Evolutionary conservation across 1,140 invertebrate species (phyloP).

Genomic region (Cyphomyrmex costatus): DNA sequence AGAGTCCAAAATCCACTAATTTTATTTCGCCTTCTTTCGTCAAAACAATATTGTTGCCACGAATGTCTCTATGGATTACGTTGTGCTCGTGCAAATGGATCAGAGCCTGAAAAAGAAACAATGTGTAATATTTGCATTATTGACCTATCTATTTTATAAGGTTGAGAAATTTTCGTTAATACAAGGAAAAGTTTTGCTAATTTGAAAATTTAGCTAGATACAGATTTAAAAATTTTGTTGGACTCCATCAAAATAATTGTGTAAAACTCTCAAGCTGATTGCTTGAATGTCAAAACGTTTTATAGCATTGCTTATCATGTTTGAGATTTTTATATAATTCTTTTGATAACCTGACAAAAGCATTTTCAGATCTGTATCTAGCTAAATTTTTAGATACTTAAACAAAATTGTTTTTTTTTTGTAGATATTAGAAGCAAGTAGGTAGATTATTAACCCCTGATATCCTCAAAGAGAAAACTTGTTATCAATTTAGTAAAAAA

Average conservation of each 20-base stretch:
- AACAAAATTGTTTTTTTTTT: no score
- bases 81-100: constrained; percentile 94
- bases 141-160: background rate
- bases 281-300: no score
- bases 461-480: background rate
- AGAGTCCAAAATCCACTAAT: constrained; percentile 94
- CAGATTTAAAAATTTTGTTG: no score
- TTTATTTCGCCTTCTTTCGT: constrained; percentile 94
- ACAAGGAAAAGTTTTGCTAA: no score
- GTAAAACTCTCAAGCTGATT: no score
- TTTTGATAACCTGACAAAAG: no score
- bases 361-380: no score
- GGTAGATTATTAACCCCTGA: background rate
- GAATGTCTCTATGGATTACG: constrained; percentile 95
- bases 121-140: background rate
- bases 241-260: no score
- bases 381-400: no score
- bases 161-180: background rate
- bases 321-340: no score
- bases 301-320: no score
- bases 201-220: no score
- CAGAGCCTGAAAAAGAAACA: constrained; percentile 88
- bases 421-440: background rate
- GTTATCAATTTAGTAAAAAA: constrained; percentile 1
- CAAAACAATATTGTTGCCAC: constrained; percentile 95